A percentile compares a stretch with the other conserved stretches of the same genome.
Conservation (phyloP, 2,888 invertebrate genomes). For the Drosophila fungiperda region DNA sequence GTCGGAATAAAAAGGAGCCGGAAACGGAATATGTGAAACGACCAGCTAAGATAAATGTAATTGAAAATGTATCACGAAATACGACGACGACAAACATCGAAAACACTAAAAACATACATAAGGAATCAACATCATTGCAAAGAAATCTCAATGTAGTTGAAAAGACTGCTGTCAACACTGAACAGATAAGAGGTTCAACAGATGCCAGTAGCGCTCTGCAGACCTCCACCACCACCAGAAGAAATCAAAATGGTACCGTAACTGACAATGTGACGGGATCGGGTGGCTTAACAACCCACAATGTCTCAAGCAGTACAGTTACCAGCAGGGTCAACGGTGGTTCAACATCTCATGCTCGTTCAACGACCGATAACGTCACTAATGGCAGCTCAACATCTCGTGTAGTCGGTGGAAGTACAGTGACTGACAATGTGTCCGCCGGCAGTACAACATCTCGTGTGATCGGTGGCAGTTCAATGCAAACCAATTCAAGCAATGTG, state of each 20-base stretch:
- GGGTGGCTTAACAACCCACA: conserved; percentile 18
- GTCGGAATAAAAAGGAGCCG: conserved; percentile 81
- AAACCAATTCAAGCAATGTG: conserved; percentile 27
- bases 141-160: conserved; percentile 65
- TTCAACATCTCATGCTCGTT: conserved; percentile 30
- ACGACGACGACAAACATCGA: conserved; percentile 81
- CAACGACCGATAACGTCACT: conserved; percentile 30
- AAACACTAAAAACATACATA: conserved; percentile 78
- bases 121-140: conserved; percentile 72
- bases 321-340: conserved; percentile 33
- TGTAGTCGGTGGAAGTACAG: conserved; percentile 20
- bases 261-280: conserved; percentile 27
- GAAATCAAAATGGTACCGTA: conserved; percentile 33
- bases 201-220: conserved; percentile 46
- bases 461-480: conserved; percentile 21
- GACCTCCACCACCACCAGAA: conserved; percentile 25
- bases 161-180: conserved; percentile 39
- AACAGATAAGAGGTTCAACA: conserved; percentile 48
- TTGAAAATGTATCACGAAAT: conserved; percentile 82
- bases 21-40: conserved; percentile 83
- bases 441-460: conserved; percentile 25
- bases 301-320: conserved; percentile 23
- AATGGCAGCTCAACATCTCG: conserved; percentile 47
- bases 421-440: conserved; percentile 16
- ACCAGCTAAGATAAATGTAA: conserved; percentile 82